phyloP scores from a whole-genome alignment of 2,797 vertebrate species.

The Okamejei kenojei region DNA sequence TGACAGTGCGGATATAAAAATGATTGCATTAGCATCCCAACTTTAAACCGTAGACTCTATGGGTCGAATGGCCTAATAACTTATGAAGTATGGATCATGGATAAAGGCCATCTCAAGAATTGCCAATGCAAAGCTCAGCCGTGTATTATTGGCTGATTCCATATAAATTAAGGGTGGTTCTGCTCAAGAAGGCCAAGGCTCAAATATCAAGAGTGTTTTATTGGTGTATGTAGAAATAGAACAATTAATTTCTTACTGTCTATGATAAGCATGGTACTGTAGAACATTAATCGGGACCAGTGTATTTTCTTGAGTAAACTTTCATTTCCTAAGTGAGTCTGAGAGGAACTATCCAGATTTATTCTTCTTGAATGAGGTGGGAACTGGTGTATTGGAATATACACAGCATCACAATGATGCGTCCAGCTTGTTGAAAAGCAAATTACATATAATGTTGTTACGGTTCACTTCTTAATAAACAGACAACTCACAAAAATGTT shows the following conservation, averaged over 20 bases:
- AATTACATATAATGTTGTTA: not conserved
- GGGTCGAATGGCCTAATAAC: too few species aligned
- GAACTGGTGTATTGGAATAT: not conserved
- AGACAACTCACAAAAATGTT: too few species aligned
- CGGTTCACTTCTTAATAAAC: too few species aligned
- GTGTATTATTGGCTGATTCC: not conserved
- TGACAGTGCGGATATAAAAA: not conserved
- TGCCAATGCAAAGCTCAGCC: not conserved
- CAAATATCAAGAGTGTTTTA: too few species aligned
- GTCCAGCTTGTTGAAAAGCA: not conserved
- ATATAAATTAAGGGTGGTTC: not conserved
- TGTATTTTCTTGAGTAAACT: not conserved
- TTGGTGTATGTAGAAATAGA: too few species aligned
- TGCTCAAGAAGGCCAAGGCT: not conserved
- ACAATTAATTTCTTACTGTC: too few species aligned
- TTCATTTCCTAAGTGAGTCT: not conserved
- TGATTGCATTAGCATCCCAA: not conserved
- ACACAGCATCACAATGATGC: not conserved
- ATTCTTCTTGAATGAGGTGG: not conserved
- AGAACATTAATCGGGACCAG: not conserved
- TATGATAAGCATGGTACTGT: not conserved
- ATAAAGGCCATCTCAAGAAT: not conserved
- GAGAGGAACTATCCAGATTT: not conserved
- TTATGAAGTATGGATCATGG: not conserved
- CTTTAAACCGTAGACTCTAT: not conserved